These are phyloP conservation scores for Sitta europaea DNA, from an alignment of 2,113 vertebrate genomes.

Conservation along the genomic window DNA sequence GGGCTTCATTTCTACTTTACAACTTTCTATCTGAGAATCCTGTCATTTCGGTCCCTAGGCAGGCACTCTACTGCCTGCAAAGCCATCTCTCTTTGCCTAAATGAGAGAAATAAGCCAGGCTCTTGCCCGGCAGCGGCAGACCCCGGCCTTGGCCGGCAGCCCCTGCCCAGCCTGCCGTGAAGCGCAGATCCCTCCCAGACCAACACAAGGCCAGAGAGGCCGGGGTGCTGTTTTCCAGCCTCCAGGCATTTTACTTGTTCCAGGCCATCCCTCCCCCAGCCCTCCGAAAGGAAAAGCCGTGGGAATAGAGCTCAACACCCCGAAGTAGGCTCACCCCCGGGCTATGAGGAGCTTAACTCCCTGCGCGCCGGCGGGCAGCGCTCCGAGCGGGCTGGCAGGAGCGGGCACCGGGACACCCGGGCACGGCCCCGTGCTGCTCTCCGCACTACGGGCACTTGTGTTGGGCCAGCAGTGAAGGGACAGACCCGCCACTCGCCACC, in stretches of 20 bases:
- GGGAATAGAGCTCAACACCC: conserved; percentile 53
- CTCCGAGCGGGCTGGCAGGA: rapidly evolving
- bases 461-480: rapidly evolving
- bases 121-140: background rate
- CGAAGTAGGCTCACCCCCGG: conserved; percentile 7
- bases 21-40: background rate
- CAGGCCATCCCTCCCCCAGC: conserved; percentile 29
- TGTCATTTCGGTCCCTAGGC: background rate
- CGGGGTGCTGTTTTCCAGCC: background rate
- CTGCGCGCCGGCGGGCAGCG: background rate
- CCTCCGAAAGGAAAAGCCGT: conserved; percentile 52
- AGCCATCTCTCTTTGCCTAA: background rate
- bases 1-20: background rate
- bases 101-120: background rate
- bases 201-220: background rate
- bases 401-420: background rate
- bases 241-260: conserved; percentile 11
- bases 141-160: background rate
- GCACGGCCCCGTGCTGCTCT: background rate
- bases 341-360: conserved; percentile 17
- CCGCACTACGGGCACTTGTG: rapidly evolving
- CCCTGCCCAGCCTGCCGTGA: background rate
- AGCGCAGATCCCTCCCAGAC: background rate
- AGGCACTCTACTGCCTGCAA: background rate
- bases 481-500: background rate